These are phyloP conservation scores for Amazona vittata DNA, from an alignment of 2,113 vertebrate species.

Conservation along the genomic window DNA sequence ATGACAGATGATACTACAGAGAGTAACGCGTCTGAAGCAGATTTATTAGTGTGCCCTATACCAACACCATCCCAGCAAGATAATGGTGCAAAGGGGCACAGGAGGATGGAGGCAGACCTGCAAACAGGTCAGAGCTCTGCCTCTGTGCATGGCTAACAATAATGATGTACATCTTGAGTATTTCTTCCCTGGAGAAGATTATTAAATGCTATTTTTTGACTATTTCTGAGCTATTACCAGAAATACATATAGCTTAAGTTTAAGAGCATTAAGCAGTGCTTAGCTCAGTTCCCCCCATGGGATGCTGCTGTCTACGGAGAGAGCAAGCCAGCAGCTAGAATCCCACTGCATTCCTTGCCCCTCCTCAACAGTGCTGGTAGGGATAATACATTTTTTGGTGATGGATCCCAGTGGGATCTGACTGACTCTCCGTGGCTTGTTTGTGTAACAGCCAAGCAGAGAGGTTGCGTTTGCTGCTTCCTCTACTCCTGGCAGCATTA, in stretches of 20 bases:
- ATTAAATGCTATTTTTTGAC: not conserved
- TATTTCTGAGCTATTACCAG: not conserved
- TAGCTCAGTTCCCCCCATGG: not conserved
- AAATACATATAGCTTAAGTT: not conserved
- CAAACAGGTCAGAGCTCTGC: not conserved
- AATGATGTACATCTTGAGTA: not conserved
- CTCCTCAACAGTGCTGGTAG: not conserved
- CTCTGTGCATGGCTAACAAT: accelerated
- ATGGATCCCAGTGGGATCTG: not conserved
- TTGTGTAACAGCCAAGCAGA: not conserved
- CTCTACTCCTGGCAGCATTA: not conserved
- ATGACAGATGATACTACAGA: not conserved
- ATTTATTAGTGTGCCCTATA: not conserved
- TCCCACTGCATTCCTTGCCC: accelerated
- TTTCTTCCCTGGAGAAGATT: not conserved
- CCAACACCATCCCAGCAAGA: not conserved
- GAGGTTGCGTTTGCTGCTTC: not conserved
- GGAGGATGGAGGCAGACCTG: not conserved
- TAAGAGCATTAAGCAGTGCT: not conserved
- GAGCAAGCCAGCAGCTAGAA: not conserved
- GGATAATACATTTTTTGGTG: not conserved
- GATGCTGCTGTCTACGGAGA: not conserved
- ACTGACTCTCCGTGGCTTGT: not conserved
- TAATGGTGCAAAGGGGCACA: not conserved
- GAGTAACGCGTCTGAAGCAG: not conserved